These are phyloP conservation scores for Agriopis marginaria DNA, from an alignment of 2,888 invertebrate genomes.

Conservation along the genomic window DNA sequence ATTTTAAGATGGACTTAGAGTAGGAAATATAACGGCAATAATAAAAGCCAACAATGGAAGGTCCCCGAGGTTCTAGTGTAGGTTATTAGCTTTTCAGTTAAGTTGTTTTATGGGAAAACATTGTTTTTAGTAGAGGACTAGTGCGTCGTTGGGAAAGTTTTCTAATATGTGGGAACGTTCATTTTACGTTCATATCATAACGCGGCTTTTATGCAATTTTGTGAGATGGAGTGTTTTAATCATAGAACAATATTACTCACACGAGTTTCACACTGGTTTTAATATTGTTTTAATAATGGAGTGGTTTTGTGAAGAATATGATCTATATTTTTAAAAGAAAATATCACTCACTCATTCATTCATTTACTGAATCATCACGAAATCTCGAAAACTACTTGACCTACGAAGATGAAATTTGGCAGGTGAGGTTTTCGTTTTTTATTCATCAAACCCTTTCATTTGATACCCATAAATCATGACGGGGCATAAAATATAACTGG, in stretches of 20 bases:
- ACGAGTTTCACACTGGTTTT: too few species aligned
- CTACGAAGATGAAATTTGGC: too few species aligned
- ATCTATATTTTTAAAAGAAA: too few species aligned
- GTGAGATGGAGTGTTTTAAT: conserved; percentile 21
- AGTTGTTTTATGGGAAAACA: conserved; percentile 65
- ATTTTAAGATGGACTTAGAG: conserved; percentile 35
- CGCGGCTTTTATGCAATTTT: conserved; percentile 14
- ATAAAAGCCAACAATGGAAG: conserved; percentile 36
- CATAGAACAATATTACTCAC: conserved; percentile 1
- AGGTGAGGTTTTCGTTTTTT: too few species aligned
- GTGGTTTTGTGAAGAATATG: too few species aligned
- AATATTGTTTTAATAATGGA: too few species aligned
- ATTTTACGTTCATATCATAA: conserved; percentile 17
- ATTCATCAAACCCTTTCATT: too few species aligned
- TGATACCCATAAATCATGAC: too few species aligned
- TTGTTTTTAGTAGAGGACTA: conserved; percentile 55
- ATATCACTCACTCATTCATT: too few species aligned
- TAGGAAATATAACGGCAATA: conserved; percentile 31
- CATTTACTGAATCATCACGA: too few species aligned
- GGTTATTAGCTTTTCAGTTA: conserved; percentile 48
- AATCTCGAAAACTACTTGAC: too few species aligned
- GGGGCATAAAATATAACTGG: too few species aligned
- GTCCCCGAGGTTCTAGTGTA: conserved; percentile 26
- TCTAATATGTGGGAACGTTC: conserved; percentile 29
- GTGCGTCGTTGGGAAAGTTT: conserved; percentile 27